Evolutionary conservation across 2,113 vertebrate species (phyloP), one percentile per base, ranked within the genome.

Genomic region (Tragelaphus buxtoni): DNA sequence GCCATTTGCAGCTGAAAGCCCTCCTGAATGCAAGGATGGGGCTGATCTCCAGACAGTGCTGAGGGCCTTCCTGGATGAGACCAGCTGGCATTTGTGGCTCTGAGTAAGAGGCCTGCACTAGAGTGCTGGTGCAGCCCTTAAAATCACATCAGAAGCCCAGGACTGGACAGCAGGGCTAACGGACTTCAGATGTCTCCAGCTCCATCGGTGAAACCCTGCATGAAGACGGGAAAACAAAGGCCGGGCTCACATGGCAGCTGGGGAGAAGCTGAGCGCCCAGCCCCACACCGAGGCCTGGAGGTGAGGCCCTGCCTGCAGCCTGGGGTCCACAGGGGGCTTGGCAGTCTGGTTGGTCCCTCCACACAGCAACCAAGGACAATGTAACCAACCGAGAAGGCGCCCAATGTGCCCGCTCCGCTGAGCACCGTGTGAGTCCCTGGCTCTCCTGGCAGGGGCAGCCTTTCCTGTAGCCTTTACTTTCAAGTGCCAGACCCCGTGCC

Each of bases 51-150:
- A 39, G 84, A 81, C 49, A 53, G 0, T 2, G 5, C 56, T 56
- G 12, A 17, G 32, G 42, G 35, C 9, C 0, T 7, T 24, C 88
- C 56, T 39, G 4, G 32, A 1, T 0, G 28, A 93, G 90, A 60
- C 5, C 7, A 0, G 60, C 55, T 39, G 88, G 55, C 60, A 0
- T 22, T 10, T 76, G 69, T 4, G 24, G 42, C 22, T 65, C 5
- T 3, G 61, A 56, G 4, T 2, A 9, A 51, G 79, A 77, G 56
- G 63, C 60, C 11, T 10, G 9, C 2, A n/a, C 58, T 42, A 53
- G 30, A 4, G 28, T 7, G 42, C 61, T 0, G 0, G 32, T 20
- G 11, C 9, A 1, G 30, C 26, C 7, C 58, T 63, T 3, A 10
- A 39, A 85, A 53, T 24, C 30, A 63, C n/a, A 32, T 45, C 58